These are phyloP conservation scores for Drosophila novamexicana DNA, from an alignment of 1,140 invertebrate species.

Conservation along the genomic window DNA sequence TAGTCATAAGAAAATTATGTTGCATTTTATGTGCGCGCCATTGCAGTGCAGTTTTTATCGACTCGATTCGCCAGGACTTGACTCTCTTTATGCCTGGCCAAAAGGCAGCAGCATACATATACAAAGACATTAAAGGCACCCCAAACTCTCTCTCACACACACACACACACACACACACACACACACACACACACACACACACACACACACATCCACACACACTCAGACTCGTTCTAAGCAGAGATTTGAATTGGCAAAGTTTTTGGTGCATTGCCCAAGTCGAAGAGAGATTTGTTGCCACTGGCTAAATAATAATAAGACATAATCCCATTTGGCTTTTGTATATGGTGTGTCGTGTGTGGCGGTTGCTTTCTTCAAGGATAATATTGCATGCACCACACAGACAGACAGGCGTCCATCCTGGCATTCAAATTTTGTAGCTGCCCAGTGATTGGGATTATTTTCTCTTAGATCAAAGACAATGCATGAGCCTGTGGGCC, in stretches of 20 bases:
- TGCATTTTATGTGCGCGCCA: constrained; percentile 72
- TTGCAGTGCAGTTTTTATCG: constrained; percentile 71
- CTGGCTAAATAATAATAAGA: constrained; percentile 75
- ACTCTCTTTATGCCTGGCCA: constrained; percentile 49
- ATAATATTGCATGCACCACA: constrained; percentile 54
- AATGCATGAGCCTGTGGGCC: constrained; percentile 24
- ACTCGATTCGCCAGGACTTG: constrained; percentile 33
- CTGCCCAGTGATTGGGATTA: constrained; percentile 16
- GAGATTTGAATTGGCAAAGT: constrained; percentile 30
- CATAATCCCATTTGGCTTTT: constrained; percentile 60
- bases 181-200: background rate
- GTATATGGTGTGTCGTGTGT: constrained; percentile 13
- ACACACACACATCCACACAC: background rate
- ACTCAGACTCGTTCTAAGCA: background rate
- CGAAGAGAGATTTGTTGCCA: constrained; percentile 57
- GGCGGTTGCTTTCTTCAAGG: constrained; percentile 33
- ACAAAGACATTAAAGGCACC: constrained; percentile 73
- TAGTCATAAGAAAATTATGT: constrained; percentile 82
- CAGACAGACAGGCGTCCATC: background rate
- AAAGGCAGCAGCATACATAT: constrained; percentile 19
- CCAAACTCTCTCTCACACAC: too few relatives aligned
- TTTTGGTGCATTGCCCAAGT: constrained; percentile 68
- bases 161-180: background rate
- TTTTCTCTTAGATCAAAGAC: constrained; percentile 18
- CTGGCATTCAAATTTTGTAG: background rate